Base-by-base conservation (phyloP, 2,888 invertebrate genomes). In the Drymonia ruficornis region DNA sequence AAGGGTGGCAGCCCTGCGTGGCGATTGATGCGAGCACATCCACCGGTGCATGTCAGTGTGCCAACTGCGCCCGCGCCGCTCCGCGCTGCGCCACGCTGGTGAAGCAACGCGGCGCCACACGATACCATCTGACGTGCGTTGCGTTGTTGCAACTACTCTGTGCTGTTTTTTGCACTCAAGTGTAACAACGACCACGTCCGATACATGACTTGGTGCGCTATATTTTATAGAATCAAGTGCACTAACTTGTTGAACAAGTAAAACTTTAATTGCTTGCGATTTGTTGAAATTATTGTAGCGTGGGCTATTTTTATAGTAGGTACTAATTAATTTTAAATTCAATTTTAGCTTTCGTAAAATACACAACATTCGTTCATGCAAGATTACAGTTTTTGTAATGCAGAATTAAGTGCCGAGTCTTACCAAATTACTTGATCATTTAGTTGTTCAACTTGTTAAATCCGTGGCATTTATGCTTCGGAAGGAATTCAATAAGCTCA, bases 11-110 rank as follows among this genome's bases (percentile, higher is more conserved):
- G 29, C 46, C 46, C 46, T 46, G 19, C 12, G 13, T n/a, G 16
- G 29, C 46, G 29, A 46, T 16, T 44, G 16, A 44, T 23, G 44
- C 44, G 44, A 44, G 44, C n/a, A 29, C 46, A 46, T 46, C 46
- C n/a, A 46, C 3, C 29, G 46, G 29, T 8, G 46, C 46, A 46
- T 29, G 16, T 29, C n/a, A 29, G 29, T 46, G 19, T 13, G 28
- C 16, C 46, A 46, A 46, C 43, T 11, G 13, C 40, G 2, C 9
- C 23, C 3, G 23, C 23, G 38, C n/a, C n/a, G n/a, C n/a, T n/a
- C n/a, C n/a, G n/a, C n/a, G n/a, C n/a, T n/a, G n/a, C n/a, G n/a
- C n/a, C n/a, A n/a, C 38, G 43, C n/a, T 16, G 28, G 29, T 46
- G 46, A 29, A 29, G 46, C 46, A 46, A 46, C 29, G 46, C 3